Percentiles rank a stretch among this genome's conserved stretches.
These are phyloP conservation scores for Clepsis dumicolana DNA, from an alignment of 2,888 invertebrate genomes.

Conservation along the genomic window DNA sequence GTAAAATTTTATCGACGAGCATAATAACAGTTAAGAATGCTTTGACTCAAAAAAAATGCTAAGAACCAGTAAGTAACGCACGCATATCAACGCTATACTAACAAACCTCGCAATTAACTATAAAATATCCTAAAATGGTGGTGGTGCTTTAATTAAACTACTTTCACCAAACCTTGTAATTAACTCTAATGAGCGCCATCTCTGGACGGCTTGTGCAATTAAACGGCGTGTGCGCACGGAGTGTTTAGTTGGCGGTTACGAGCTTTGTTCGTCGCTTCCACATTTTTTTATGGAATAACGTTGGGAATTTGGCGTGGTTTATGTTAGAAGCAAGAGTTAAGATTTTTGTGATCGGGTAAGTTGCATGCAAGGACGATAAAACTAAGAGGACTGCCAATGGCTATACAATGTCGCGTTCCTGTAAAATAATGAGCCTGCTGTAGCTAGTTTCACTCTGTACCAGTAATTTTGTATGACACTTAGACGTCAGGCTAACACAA, in stretches of 20 bases:
- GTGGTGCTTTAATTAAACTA: constrained; percentile 24
- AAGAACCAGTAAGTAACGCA: not conserved
- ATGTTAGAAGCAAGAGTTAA: too few relatives aligned
- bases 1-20: too few relatives aligned
- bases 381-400: too few relatives aligned
- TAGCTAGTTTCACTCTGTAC: too few relatives aligned
- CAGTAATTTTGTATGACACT: too few relatives aligned
- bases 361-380: too few relatives aligned
- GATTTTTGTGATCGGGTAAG: too few relatives aligned
- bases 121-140: constrained; percentile 24
- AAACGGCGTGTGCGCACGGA: constrained; percentile 16
- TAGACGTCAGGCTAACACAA: too few relatives aligned
- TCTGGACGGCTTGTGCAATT: constrained; percentile 11
- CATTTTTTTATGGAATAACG: not conserved
- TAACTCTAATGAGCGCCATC: constrained; percentile 39
- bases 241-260: constrained; percentile 23
- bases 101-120: constrained; percentile 4
- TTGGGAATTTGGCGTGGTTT: not conserved
- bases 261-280: not conserved
- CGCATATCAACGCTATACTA: not conserved
- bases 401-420: too few relatives aligned
- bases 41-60: too few relatives aligned
- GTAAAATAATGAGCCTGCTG: too few relatives aligned
- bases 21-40: too few relatives aligned
- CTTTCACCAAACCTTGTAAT: constrained; percentile 28